Conservation (phyloP, 2,113 vertebrate species). For the Gymnarchus niloticus region DNA sequence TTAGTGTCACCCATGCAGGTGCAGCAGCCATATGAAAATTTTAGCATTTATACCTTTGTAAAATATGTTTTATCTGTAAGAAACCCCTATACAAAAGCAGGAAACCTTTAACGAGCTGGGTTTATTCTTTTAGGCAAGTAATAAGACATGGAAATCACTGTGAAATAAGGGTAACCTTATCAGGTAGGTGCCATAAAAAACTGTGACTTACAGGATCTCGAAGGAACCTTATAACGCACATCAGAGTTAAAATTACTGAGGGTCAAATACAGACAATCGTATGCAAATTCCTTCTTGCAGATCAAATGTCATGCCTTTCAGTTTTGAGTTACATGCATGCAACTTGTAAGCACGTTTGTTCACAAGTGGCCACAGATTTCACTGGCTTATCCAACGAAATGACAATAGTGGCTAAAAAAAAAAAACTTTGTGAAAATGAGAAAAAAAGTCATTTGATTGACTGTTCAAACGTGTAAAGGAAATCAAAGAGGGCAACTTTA, state of each 20-base stretch:
- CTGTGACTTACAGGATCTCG: too few species aligned
- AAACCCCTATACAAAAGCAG: neutral
- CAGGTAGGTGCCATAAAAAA: neutral
- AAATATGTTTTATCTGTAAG: neutral
- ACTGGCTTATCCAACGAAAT: neutral
- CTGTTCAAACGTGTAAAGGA: too few species aligned
- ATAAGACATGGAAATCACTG: neutral
- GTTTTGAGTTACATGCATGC: neutral
- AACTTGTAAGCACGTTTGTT: too few species aligned
- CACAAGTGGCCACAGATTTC: slow-evolving; percentile 2
- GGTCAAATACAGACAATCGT: neutral
- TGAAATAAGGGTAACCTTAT: neutral
- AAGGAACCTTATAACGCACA: neutral
- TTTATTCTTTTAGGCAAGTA: too few species aligned
- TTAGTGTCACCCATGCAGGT: neutral
- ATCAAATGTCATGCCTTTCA: neutral
- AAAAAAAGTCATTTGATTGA: neutral
- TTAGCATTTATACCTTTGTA: neutral
- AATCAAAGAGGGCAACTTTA: too few species aligned
- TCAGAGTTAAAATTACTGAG: neutral
- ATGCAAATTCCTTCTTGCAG: neutral
- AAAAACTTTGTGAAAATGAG: neutral
- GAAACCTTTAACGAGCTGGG: neutral
- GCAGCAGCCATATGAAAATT: neutral
- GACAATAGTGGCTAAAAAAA: too few species aligned